Evolutionary conservation across 2,888 invertebrate genomes (phyloP), one percentile per base, ranked within the genome.

Genomic region (Leptopilina drosophilae): DNA sequence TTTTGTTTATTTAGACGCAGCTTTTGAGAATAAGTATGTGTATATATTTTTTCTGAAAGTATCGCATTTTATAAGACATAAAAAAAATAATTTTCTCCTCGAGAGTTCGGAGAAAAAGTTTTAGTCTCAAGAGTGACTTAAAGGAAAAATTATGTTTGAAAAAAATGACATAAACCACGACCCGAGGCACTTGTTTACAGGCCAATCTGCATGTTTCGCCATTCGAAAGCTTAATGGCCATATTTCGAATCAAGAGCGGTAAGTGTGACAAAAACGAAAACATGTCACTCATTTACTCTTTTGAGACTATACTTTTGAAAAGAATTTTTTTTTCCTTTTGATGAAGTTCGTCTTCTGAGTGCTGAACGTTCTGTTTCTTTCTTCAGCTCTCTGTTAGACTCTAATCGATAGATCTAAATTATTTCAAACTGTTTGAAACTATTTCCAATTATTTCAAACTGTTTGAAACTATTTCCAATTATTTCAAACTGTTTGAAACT

Each of bases 181-280:
- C 82, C 64, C 77, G 80, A 46, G 20, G 79, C 75, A 81, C 78
- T 73, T 86, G 85, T 85, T 86, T 86, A 86, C 85, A 85, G 84
- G 83, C 84, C 83, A 80, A 83, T 86, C 84, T 80, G 69, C 81
- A 81, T 85, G 84, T 85, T 84, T 79, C 81, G 81, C 81, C 80
- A 82, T 84, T 79, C 78, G 80, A 82, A 82, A 81, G 81, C 84
- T 86, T 88, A 88, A 89, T 87, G 88, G 87, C 86, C 87, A 87
- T 86, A 87, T 89, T 89, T 88, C 84, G 84, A 85, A 87, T 81
- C 85, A 80, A 82, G 81, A 86, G 83, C 86, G 86, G 87, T 88
- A 87, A 88, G 88, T 86, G 86, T 87, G 87, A 89, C 86, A 88
- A 89, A 89, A 89, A 82, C 85, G 85, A 86, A 86, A 87, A 87